Conservation (phyloP, 1,140 invertebrate genomes). For the Harlomillsia oculata region DNA sequence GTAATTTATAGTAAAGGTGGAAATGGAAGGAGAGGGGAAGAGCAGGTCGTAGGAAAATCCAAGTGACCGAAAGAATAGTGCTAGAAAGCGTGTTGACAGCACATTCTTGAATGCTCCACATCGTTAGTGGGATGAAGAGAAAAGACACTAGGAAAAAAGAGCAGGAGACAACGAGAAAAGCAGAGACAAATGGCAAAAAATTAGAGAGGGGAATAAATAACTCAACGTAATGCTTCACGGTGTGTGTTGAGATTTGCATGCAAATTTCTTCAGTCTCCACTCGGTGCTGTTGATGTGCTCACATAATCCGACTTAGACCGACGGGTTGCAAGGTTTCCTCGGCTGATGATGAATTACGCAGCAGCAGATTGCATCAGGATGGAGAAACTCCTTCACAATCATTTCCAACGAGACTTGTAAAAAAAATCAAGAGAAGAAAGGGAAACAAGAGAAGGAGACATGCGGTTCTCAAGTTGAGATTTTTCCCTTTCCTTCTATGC, state of each 20-base stretch:
- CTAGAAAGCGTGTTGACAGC: not conserved
- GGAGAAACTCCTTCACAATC: no score
- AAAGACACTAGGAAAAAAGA: not conserved
- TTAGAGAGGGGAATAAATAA: constrained; percentile 19
- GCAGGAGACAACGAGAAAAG: no score
- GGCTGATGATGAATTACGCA: constrained; percentile 28
- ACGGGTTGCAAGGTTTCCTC: no score
- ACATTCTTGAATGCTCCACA: no score
- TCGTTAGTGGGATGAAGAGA: no score
- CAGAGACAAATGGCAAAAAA: no score
- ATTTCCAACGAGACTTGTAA: no score
- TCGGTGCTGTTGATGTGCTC: constrained; percentile 4
- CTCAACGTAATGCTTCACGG: not conserved
- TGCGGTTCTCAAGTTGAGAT: no score
- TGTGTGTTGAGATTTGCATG: constrained; percentile 14
- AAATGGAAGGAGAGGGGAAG: not conserved
- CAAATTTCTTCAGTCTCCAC: constrained; percentile 4
- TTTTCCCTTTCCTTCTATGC: no score
- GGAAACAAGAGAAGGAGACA: no score
- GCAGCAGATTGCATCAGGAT: no score
- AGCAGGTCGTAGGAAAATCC: not conserved
- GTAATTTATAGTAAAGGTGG: not conserved
- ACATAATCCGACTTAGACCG: constrained; percentile 21
- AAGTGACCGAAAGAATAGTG: not conserved
- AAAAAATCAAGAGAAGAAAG: no score